Evolutionary conservation across 2,113 vertebrate species (phyloP), one percentile per base, ranked within the genome.

Genomic region (Nesoenas mayeri): DNA sequence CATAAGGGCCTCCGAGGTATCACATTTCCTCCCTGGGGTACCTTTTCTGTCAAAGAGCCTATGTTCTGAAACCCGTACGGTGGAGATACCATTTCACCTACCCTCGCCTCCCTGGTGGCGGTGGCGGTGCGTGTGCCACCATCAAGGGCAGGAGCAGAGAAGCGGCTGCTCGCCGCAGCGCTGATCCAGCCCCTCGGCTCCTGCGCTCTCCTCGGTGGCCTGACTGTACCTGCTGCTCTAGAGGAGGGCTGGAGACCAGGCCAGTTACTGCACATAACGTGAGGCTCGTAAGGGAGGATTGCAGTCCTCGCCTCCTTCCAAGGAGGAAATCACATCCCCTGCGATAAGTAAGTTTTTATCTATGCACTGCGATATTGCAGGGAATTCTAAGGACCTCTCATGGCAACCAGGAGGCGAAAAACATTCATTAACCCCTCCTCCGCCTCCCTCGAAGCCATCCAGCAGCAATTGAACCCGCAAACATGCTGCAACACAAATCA

Each of bases 371-470:
- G 25, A 95, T 95, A 86, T 94, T 85, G 84, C 88, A 88, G 83
- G 83, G 88, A 96, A 91, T 94, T 86, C 88, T 67, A 90, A 94
- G 91, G 93, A 92, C 90, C 85, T 91, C 92, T 95, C 70, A 92
- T 9, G 65, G 91, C 85, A 94, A 94, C 79, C 20, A 81, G 80
- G 91, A 95, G 70, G 73, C 28, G 36, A 90, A 93, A 90, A 91
- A 67, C 91, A 79, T 57, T 88, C 78, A 92, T 85, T 89, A 94
- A 90, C 69, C 92, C 88, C 62, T 94, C 83, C 75, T 92, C 86
- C 28, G 20, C 89, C 79, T 95, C 83, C 61, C 51, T 73, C n/a
- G 2, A 78, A 89, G 86, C 57, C 75, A 77, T 65, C 70, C 50
- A 88, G 88, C 61, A 56, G 32, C 74, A 74, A 66, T 80, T 79